Conservation (phyloP, 2,888 invertebrate genomes). For the Drosophila neotestacea region DNA sequence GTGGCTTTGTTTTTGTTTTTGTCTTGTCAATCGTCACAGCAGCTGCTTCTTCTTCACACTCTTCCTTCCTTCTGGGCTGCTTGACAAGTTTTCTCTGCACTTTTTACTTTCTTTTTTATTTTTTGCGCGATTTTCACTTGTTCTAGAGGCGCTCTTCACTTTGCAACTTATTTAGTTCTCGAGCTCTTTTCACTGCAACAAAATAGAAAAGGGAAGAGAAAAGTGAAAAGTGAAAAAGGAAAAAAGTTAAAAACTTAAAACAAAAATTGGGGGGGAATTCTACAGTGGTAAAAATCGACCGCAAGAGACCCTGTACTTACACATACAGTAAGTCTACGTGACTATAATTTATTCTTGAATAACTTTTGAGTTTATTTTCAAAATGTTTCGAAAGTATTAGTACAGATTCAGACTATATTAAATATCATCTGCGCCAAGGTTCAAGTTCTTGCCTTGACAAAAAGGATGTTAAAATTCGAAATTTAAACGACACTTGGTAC, state of each 20-base stretch:
- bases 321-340: no score
- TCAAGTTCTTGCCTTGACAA: no score
- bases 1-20: constrained; percentile 60
- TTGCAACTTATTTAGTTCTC: constrained; percentile 77
- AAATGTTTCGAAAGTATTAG: no score
- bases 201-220: constrained; percentile 29
- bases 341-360: no score
- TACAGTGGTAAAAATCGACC: no score
- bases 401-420: no score
- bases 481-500: no score
- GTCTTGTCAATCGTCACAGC: constrained; percentile 80
- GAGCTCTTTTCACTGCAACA: constrained; percentile 61
- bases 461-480: no score
- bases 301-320: no score
- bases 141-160: constrained; percentile 68
- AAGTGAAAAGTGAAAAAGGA: constrained; percentile 45
- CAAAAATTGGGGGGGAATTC: background rate
- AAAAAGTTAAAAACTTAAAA: constrained; percentile 10
- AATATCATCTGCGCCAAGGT: no score
- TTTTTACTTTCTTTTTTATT: constrained; percentile 23
- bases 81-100: constrained; percentile 63
- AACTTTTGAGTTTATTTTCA: no score
- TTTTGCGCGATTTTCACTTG: constrained; percentile 53
- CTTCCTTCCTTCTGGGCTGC: constrained; percentile 39
- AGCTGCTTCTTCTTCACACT: constrained; percentile 36